Conservation (phyloP, 1,140 invertebrate genomes). For the Cepaea nemoralis region DNA sequence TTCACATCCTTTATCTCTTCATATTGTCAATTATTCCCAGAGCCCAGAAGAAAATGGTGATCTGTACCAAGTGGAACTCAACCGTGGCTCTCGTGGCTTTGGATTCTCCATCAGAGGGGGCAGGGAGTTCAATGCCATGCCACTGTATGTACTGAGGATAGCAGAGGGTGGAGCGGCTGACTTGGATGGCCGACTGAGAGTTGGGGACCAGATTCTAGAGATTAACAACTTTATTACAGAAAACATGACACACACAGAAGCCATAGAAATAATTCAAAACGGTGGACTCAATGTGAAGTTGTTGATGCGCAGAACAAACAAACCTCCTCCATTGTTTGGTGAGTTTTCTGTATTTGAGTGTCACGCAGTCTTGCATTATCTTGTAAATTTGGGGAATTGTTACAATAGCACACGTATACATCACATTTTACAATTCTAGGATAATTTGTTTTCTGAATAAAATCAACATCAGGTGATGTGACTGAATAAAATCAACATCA, state of each 20-base stretch:
- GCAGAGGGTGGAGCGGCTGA: constrained; percentile 85
- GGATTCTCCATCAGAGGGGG: constrained; percentile 89
- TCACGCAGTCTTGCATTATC: no score
- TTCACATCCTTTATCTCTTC: no score
- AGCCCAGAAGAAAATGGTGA: constrained; percentile 69
- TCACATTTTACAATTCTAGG: no score
- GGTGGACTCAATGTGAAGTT: constrained; percentile 82
- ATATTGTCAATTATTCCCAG: no score
- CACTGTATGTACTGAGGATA: constrained; percentile 84
- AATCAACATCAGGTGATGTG: no score
- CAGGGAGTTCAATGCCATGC: constrained; percentile 87
- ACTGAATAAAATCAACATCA: no score
- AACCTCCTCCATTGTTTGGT: constrained; percentile 68
- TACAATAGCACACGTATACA: no score
- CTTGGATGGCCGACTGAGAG: constrained; percentile 80
- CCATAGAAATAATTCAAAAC: constrained; percentile 83
- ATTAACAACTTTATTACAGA: constrained; percentile 86
- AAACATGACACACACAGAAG: constrained; percentile 85
- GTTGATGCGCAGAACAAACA: constrained; percentile 76
- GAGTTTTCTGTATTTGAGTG: no score
- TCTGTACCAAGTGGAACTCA: constrained; percentile 81
- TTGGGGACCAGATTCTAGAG: constrained; percentile 86
- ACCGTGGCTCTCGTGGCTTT: constrained; percentile 82
- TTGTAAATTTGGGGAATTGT: no score
- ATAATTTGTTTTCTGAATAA: no score